Evolutionary conservation across 2,797 vertebrate species (phyloP), one percentile per base, ranked within the genome.

Genomic region (Typhlichthys eigenmanni): DNA sequence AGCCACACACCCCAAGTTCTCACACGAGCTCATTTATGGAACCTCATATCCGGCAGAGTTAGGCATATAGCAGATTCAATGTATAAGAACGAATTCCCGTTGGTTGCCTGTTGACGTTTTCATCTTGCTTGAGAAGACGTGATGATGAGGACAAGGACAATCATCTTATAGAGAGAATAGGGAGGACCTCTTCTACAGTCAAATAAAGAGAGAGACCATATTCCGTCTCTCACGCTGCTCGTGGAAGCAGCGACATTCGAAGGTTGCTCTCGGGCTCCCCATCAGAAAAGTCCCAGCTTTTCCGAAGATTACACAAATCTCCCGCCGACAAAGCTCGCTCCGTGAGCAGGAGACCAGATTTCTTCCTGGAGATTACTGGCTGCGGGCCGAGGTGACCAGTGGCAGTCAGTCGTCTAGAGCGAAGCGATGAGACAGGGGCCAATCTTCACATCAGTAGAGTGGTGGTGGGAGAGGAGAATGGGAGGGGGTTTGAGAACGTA

Each of bases 331-430:
- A 79, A 77, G 72, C 50, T 48, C 66, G 13, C 63, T 49, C 70
- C 55, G 70, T 49, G 45, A 55, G 43, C 47, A 60, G 66, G 60
- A 77, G 69, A 64, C 72, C 55, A 65, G 60, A 48, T 48, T 71
- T 59, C 52, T 55, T 50, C 13, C 58, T 55, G 65, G 16, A 67
- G 79, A 85, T 85, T 79, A 83, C 62, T 56, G 66, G 64, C 34
- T 6, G 24, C 3, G 34, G 34, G 34, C 34, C 34, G 34, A 38
- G 34, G 64, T 52, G 69, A 60, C 5, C 68, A 56, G 32, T 13
- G 24, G 14, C 13, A 55, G 62, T 10, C 34, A 34, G 46, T 66
- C 47, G 34, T 38, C 34, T 38, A 38, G 5, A 38, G 34, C 34
- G 1, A 38, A 7, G 34, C 34, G 68, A 71, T 64, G 69, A 79